These are phyloP conservation scores for Panagrolaimus sp. DNA, from an alignment of 1,140 invertebrate genomes.

Conservation along the genomic window DNA sequence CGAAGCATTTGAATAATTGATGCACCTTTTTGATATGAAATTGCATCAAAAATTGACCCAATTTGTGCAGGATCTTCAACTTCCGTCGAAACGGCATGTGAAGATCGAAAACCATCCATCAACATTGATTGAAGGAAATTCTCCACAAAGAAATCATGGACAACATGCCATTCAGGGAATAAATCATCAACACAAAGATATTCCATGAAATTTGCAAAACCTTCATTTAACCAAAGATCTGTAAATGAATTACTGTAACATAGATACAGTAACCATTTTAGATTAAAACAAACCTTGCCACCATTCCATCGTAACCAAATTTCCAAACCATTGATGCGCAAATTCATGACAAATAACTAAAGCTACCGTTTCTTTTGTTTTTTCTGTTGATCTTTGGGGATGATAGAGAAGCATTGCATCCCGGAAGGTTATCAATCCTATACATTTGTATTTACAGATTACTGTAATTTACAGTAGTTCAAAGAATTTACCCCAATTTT, in stretches of 20 bases:
- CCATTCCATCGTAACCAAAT: conserved; percentile 67
- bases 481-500: conserved; percentile 76
- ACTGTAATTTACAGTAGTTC: too few species aligned
- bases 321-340: conserved; percentile 73
- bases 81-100: conserved; percentile 45
- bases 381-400: conserved; percentile 45
- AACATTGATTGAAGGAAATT: conserved; percentile 36
- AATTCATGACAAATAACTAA: conserved; percentile 62
- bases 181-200: conserved; percentile 62
- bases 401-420: conserved; percentile 59
- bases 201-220: conserved; percentile 76
- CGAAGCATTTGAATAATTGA: conserved; percentile 48
- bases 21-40: conserved; percentile 49
- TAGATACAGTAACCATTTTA: too few species aligned
- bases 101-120: conserved; percentile 41
- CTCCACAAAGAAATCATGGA: conserved; percentile 43
- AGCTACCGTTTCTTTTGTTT: conserved; percentile 56
- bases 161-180: conserved; percentile 51
- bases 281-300: conserved; percentile 43
- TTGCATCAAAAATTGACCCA: conserved; percentile 42
- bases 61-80: conserved; percentile 45
- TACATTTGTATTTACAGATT: too few species aligned
- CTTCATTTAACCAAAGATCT: conserved; percentile 73
- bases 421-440: conserved; percentile 61
- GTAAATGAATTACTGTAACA: too few species aligned